Evolutionary conservation across 1,140 invertebrate species (phyloP).

Genomic region (Trachymyrmex cornetzi): DNA sequence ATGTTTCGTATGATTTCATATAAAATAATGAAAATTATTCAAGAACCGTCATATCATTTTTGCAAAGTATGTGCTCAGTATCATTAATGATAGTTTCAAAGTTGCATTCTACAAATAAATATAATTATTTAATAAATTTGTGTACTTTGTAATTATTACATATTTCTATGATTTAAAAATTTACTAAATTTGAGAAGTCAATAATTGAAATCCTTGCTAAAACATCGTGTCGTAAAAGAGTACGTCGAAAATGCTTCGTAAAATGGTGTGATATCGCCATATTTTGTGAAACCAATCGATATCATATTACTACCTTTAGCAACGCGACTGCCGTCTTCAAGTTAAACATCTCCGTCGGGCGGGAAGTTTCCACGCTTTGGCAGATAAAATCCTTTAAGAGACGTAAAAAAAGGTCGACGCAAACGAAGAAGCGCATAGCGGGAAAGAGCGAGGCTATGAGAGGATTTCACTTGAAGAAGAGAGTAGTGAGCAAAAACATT

Average conservation of each 20-base stretch:
- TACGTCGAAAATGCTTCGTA: neutral
- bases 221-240: neutral
- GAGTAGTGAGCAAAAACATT: constrained; percentile 68
- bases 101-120: neutral
- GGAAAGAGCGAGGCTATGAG: constrained; percentile 13
- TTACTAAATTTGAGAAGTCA: neutral
- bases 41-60: neutral
- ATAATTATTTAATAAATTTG: neutral
- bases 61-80: neutral
- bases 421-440: constrained; percentile 17
- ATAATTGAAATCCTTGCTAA: neutral
- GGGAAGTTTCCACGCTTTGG: constrained; percentile 24
- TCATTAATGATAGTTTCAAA: neutral
- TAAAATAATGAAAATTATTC: neutral
- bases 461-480: constrained; percentile 29
- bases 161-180: neutral
- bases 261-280: constrained; percentile 1
- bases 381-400: constrained; percentile 50
- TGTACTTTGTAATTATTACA: constrained; percentile 12
- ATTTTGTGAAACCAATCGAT: constrained; percentile 28
- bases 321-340: neutral
- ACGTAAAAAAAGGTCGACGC: constrained; percentile 12
- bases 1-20: neutral
- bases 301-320: constrained; percentile 13
- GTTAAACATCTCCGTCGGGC: constrained; percentile 35